These are phyloP conservation scores for Caenorhabditis panamensis DNA, from an alignment of 2,888 invertebrate species.

Conservation along the genomic window DNA sequence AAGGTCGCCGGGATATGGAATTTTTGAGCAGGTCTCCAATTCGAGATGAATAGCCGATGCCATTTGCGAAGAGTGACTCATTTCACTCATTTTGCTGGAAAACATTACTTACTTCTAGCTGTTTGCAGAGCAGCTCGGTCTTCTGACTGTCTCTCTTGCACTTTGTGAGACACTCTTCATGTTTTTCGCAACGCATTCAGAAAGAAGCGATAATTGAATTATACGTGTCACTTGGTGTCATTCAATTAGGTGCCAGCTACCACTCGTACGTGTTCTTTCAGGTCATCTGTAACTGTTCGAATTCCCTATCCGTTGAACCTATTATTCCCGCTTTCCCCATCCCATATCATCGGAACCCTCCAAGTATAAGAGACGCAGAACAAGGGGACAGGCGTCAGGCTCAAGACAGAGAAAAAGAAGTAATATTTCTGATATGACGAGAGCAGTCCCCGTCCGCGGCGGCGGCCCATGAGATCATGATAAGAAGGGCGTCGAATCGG, in stretches of 20 bases:
- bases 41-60: constrained; percentile 19
- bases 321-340: constrained; percentile 1
- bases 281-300: too few species aligned
- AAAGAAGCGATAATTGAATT: neutral
- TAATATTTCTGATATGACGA: constrained; percentile 56
- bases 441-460: neutral
- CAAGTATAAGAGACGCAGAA: constrained; percentile 17
- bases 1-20: constrained; percentile 20
- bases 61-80: constrained; percentile 3
- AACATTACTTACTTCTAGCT: neutral
- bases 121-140: too few species aligned
- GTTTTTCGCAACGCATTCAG: too few species aligned
- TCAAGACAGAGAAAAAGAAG: constrained; percentile 1
- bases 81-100: neutral
- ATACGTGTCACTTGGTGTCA: neutral
- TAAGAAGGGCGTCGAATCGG: constrained; percentile 24
- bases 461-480: constrained; percentile 43
- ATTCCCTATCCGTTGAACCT: neutral
- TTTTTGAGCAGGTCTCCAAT: constrained; percentile 32
- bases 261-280: too few species aligned
- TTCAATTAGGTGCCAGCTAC: too few species aligned
- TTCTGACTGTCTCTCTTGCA: too few species aligned
- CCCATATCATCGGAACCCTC: neutral
- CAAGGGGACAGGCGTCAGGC: constrained; percentile 10
- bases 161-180: too few species aligned